phyloP scores from a whole-genome alignment of 1,140 invertebrate species.

The Reticulitermes speratus region DNA sequence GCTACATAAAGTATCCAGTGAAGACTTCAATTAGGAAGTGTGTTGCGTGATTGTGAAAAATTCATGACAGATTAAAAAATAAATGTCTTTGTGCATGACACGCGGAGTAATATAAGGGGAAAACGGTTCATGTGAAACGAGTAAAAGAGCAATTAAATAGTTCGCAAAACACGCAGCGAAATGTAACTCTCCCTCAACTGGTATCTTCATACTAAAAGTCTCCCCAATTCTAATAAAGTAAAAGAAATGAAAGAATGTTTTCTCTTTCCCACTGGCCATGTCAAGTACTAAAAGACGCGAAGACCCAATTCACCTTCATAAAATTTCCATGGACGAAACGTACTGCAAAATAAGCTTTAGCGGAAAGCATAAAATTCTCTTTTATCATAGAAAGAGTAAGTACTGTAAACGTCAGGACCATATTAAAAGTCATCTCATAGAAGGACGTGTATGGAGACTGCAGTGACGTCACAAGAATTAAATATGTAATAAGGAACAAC shows the following conservation, averaged over 20 bases:
- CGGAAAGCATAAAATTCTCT: not conserved
- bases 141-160: conserved; percentile 1
- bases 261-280: not conserved
- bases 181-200: not conserved
- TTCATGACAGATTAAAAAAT: not conserved
- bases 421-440: not conserved
- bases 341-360: not conserved
- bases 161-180: not conserved
- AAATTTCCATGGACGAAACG: not conserved
- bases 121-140: not conserved
- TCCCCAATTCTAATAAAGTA: not conserved
- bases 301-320: not conserved
- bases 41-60: not conserved
- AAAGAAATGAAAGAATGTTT: not conserved
- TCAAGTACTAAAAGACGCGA: not conserved
- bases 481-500: not conserved
- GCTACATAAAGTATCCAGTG: not conserved
- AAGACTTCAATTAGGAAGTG: conserved; percentile 12
- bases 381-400: not conserved
- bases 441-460: not conserved
- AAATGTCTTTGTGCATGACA: not conserved
- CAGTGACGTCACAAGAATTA: not conserved
- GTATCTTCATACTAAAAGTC: not conserved
- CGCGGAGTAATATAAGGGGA: not conserved
- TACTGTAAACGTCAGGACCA: not conserved